Evolutionary conservation across 2,797 vertebrate species (phyloP).

Genomic region (Pseudochaenichthys georgianus): DNA sequence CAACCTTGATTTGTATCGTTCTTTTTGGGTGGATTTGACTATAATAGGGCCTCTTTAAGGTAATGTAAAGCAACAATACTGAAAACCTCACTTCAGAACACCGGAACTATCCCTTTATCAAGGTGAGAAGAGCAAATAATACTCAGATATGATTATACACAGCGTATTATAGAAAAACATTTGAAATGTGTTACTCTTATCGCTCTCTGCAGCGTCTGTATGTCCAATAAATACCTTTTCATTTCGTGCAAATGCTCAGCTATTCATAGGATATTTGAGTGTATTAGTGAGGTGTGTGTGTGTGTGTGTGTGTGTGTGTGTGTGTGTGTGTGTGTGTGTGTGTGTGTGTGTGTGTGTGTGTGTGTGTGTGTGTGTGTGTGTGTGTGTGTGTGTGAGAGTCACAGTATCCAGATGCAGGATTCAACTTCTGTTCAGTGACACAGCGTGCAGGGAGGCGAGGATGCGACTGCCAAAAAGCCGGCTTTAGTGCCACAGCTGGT

Average conservation of each 20-base stretch:
- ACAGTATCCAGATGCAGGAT: constrained; percentile 58
- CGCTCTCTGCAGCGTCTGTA: constrained; percentile 4
- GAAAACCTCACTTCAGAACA: no score
- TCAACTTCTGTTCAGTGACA: constrained; percentile 64
- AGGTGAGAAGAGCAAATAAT: background rate
- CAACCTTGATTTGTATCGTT: no score
- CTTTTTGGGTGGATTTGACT: no score
- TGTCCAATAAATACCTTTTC: constrained; percentile 19
- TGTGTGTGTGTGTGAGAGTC: no score
- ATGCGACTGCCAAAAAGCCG: constrained; percentile 61
- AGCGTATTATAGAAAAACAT: background rate
- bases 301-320: constrained; percentile 20
- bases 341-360: no score
- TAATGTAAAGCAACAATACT: no score
- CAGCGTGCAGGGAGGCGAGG: constrained; percentile 46
- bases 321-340: constrained; percentile 17
- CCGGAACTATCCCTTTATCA: background rate
- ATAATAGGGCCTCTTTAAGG: no score
- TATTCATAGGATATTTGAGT: constrained; percentile 7
- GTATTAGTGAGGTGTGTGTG: background rate
- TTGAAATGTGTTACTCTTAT: constrained; percentile 9
- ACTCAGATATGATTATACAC: background rate
- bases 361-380: no score
- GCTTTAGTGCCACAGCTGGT: constrained; percentile 61
- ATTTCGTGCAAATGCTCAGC: background rate